Evolutionary conservation across 2,797 vertebrate species (phyloP), one percentile per base, ranked within the genome.

Genomic region (Leuciscus waleckii): DNA sequence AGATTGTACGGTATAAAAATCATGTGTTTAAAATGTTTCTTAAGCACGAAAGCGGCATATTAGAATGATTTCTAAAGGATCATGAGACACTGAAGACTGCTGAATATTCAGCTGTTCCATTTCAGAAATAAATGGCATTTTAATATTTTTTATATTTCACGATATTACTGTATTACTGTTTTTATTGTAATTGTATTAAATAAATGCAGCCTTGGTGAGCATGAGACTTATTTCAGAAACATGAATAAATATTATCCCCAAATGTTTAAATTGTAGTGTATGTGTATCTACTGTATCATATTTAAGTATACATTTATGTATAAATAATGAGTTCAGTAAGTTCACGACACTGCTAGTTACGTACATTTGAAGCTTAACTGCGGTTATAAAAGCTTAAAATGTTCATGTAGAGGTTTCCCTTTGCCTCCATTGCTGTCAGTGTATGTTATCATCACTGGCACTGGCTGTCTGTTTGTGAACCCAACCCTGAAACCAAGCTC

Each of bases 401-500:
- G 63, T 56, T 68, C 81, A 83, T 37, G 10, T 54, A 21, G 35
- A 56, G n/a, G 10, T 84, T 84, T 75, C 63, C 82, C 17, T 77
- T 37, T 68, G 73, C 35, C 43, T 77, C 37, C n/a, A 69, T 16
- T 78, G 46, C 35, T 84, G 82, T 84, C 74, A 69, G 63, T 77
- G 7, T 81, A 35, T 80, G 58, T 79, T 67, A 81, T 87, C 39
- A 68, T 61, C 73, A 83, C 43, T 4, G 32, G 11, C 54, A n/a
- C 61, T 46, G n/a, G 6, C 74, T 85, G 74, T 73, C 74, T 83
- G 63, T 43, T 35, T 85, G 49, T 43, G 78, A 80, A 75, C 39
- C 39, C 79, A 70, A 43, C 19, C 41, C 63, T 75, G 39, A 65
- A 74, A 69, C 77, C 78, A 73, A 51, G 10, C 23, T 74, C 71